phyloP scores from a whole-genome alignment of 2,113 vertebrate genomes.

The Laterallus jamaicensis region DNA sequence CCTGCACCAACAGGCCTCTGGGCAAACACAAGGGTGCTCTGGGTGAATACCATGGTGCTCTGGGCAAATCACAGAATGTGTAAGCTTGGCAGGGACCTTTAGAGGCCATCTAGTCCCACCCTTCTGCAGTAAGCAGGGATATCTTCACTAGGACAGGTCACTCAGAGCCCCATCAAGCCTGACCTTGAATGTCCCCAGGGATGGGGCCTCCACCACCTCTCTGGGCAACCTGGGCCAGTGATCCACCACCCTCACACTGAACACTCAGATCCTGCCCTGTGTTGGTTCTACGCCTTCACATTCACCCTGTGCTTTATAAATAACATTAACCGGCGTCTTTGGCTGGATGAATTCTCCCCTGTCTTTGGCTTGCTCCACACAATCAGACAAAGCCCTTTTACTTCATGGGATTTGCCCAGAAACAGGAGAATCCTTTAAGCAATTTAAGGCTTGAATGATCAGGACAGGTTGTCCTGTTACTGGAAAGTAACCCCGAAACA shows the following conservation, averaged over 20 bases:
- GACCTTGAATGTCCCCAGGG: no score
- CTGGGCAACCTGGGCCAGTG: no score
- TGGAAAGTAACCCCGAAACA: neutral
- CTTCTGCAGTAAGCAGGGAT: no score
- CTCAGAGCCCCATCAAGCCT: no score
- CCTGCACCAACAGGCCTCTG: neutral
- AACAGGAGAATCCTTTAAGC: constrained; percentile 54
- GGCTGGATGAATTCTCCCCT: neutral
- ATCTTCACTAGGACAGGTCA: no score
- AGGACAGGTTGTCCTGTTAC: constrained; percentile 28
- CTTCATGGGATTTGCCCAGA: constrained; percentile 46
- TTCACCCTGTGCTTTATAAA: neutral
- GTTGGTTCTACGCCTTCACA: neutral
- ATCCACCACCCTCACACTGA: no score
- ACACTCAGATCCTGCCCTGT: neutral
- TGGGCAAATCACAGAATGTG: no score
- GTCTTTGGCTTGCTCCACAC: constrained; percentile 12
- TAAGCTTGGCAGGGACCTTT: no score
- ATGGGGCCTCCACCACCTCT: no score
- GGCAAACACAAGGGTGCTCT: neutral
- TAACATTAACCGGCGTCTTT: neutral
- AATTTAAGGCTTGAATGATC: constrained; percentile 54
- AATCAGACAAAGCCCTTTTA: constrained; percentile 38
- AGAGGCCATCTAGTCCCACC: no score
- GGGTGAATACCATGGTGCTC: no score